Evolutionary conservation across 1,140 invertebrate genomes (phyloP), one percentile per base, ranked within the genome.

Genomic region (Polyergus mexicanus): DNA sequence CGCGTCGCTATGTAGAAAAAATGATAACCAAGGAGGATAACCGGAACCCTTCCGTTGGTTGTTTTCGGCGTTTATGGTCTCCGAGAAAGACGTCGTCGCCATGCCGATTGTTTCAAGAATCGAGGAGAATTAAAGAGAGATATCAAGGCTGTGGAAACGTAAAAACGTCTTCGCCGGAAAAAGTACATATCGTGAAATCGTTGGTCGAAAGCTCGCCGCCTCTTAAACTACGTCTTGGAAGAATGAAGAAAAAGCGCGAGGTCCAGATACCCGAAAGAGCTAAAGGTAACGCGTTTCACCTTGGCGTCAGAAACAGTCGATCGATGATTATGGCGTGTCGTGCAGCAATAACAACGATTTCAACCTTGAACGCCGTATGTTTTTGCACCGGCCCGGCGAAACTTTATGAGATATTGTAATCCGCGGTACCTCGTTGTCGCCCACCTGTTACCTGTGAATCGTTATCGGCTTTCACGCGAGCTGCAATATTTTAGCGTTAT

Each of bases 371-470:
- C 41, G 44, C 16, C 13, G 13, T 71, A 71, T 41, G 78, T 74
- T 83, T 83, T 83, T 74, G 38, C 38, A 74, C 47, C 19, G 35
- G 65, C 19, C 35, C 44, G 54, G 10, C 75, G 32, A 32, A 47
- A 69, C 19, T 25, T n/a, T n/a, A 38, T 54, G 25, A 74, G 68
- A 60, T 72, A 83, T 83, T 47, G 78, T 51, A 16, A 51, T 44
- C 32, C 44, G 77, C 19, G 66, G 16, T 81, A 16, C 47, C 25
- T n/a, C 19, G 51, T 72, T 44, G 51, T 74, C 38, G 78, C 51
- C 78, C 66, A 83, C 78, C 78, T 83, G 78, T 83, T 83, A 83
- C 38, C 68, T 44, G 25, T 38, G n/a, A 78, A 81, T 81, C 51
- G 66, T 58, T 58, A 56, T 71, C 66, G 78, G 78, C 44, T 54